Percentiles rank a stretch among this genome's conserved stretches.
These are phyloP conservation scores for Sisor rabdophorus DNA, from an alignment of 2,113 vertebrate species.

Conservation along the genomic window DNA sequence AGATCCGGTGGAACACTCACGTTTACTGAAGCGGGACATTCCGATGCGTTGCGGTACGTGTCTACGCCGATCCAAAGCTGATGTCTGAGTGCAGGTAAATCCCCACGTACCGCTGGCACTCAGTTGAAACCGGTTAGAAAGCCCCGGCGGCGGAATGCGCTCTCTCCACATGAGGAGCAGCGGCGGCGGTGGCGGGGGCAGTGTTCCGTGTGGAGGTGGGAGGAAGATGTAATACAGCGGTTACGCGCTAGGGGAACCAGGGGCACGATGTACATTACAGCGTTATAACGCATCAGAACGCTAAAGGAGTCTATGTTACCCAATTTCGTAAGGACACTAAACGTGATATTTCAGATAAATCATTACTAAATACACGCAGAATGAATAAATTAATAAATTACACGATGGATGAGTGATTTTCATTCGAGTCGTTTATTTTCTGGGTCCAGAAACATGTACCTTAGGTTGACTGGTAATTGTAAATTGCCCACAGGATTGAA, in stretches of 20 bases:
- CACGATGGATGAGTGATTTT: no score
- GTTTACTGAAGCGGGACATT: conserved; percentile 15
- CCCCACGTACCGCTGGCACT: neutral
- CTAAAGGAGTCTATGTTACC: neutral
- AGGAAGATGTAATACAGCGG: conserved; percentile 29
- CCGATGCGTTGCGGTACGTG: neutral
- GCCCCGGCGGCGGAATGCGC: conserved; percentile 13
- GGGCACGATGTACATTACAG: neutral
- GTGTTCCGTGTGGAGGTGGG: conserved; percentile 19
- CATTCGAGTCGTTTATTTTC: no score
- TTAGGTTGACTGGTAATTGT: no score
- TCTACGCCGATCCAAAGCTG: neutral
- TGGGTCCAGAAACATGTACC: no score
- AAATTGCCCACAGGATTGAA: no score
- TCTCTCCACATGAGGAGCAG: conserved; percentile 16
- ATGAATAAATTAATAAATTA: no score
- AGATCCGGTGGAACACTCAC: conserved; percentile 5
- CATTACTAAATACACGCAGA: no score
- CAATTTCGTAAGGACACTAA: no score
- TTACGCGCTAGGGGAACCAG: conserved; percentile 18
- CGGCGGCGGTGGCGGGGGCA: conserved; percentile 19
- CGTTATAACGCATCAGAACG: neutral
- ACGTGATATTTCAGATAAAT: no score
- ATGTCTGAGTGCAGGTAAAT: neutral
- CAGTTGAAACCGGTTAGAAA: conserved; percentile 14